phyloP scores from a whole-genome alignment of 2,888 invertebrate genomes.

The Camptogramma bilineatum region DNA sequence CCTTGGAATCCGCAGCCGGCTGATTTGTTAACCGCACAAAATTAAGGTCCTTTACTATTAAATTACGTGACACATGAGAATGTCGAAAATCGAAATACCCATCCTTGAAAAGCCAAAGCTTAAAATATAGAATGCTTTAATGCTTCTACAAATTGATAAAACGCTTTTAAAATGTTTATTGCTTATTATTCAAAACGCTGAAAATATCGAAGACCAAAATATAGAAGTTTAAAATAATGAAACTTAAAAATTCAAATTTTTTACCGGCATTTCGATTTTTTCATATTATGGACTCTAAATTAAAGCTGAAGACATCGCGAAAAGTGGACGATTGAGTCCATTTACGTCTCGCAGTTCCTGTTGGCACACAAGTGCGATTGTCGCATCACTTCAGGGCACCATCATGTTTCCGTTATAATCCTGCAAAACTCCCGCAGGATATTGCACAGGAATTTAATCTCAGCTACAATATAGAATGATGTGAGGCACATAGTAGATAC shows the following conservation, averaged over 20 bases:
- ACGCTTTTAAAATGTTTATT: too few species aligned
- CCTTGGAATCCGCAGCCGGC: conserved; percentile 14
- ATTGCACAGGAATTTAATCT: not conserved
- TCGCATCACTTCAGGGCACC: not conserved
- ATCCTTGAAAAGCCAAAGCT: too few species aligned
- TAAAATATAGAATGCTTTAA: too few species aligned
- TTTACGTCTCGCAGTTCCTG: not conserved
- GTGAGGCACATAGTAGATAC: conserved; percentile 9
- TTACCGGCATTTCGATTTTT: too few species aligned
- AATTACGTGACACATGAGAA: too few species aligned
- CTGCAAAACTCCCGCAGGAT: not conserved
- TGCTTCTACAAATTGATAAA: too few species aligned
- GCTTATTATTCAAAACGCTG: too few species aligned
- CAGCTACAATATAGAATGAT: not conserved
- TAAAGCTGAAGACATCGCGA: conserved; percentile 1
- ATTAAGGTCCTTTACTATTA: conserved; percentile 7
- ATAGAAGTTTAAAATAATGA: too few species aligned
- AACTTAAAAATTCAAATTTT: too few species aligned
- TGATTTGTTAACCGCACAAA: conserved; percentile 19
- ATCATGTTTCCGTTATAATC: not conserved
- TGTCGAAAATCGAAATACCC: too few species aligned
- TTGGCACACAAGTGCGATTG: not conserved
- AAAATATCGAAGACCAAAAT: too few species aligned
- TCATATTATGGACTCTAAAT: too few species aligned
- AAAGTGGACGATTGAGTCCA: not conserved